phyloP scores from a whole-genome alignment of 2,888 invertebrate genomes.

The Ypsolopha sequella region DNA sequence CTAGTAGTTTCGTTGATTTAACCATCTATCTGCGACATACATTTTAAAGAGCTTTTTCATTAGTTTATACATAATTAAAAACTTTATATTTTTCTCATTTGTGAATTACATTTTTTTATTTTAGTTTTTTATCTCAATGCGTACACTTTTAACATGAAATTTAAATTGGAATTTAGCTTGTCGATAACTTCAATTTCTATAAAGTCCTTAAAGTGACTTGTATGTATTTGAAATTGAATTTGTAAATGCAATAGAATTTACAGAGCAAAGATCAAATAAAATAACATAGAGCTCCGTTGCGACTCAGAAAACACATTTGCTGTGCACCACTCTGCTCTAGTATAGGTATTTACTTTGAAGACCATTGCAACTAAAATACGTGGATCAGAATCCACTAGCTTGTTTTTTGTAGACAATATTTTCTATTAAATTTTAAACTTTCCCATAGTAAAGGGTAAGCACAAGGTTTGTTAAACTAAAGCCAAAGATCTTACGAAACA shows the following conservation, averaged over 20 bases:
- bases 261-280: constrained; percentile 57
- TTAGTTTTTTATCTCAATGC: constrained; percentile 34
- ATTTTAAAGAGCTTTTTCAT: too few relatives aligned
- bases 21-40: too few relatives aligned
- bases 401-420: too few relatives aligned
- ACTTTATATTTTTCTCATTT: too few relatives aligned
- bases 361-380: constrained; percentile 7
- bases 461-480: not conserved
- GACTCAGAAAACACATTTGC: constrained; percentile 28
- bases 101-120: constrained; percentile 32
- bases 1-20: too few relatives aligned
- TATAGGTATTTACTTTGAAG: constrained; percentile 7
- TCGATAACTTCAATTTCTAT: too few relatives aligned
- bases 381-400: not conserved
- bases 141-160: constrained; percentile 13
- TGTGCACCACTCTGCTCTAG: constrained; percentile 10
- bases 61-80: too few relatives aligned
- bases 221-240: constrained; percentile 46
- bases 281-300: constrained; percentile 39
- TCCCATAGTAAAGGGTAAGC: not conserved
- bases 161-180: too few relatives aligned
- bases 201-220: too few relatives aligned
- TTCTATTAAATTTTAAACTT: not conserved
- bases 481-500: not conserved
- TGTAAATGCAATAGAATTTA: constrained; percentile 61